Percentiles rank a stretch among this genome's conserved stretches.
Conservation (phyloP, 2,888 invertebrate species). For the Orchesellides sinensis region DNA sequence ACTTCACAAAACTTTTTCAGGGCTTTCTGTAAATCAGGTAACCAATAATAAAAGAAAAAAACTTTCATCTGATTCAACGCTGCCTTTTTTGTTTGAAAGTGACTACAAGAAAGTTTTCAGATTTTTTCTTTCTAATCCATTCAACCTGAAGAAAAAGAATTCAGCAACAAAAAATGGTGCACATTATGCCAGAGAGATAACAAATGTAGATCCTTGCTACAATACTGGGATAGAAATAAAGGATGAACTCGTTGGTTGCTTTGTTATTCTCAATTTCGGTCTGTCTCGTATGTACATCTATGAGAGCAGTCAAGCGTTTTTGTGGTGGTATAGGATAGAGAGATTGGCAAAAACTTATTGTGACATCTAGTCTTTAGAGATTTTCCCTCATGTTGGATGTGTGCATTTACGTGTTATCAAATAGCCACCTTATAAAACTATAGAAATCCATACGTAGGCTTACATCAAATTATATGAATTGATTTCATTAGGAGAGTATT, state of each 20-base stretch:
- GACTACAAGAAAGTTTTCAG: not conserved
- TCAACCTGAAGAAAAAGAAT: not conserved
- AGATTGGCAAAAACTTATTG: slow-evolving; percentile 28
- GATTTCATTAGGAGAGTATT: too few relatives aligned
- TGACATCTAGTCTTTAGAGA: slow-evolving; percentile 42
- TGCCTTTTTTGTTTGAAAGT: not conserved
- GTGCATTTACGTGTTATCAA: not conserved
- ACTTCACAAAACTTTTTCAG: too few relatives aligned
- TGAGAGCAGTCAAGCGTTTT: slow-evolving; percentile 16
- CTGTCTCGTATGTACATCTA: slow-evolving; percentile 25
- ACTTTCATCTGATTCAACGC: not conserved
- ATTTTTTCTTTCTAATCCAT: not conserved
- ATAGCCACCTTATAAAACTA: too few relatives aligned
- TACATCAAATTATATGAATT: too few relatives aligned
- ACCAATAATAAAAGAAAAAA: not conserved
- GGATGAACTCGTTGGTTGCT: slow-evolving; percentile 1
- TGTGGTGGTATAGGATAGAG: slow-evolving; percentile 5
- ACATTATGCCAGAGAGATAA: slow-evolving; percentile 8
- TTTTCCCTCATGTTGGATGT: not conserved
- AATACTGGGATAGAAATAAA: not conserved
- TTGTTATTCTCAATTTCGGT: not conserved
- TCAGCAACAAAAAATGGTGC: not conserved
- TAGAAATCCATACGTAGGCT: too few relatives aligned
- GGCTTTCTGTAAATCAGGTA: too few relatives aligned
- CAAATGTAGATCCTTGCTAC: not conserved